phyloP scores from a whole-genome alignment of 2,797 vertebrate species.

The Linurgus olivaceus region DNA sequence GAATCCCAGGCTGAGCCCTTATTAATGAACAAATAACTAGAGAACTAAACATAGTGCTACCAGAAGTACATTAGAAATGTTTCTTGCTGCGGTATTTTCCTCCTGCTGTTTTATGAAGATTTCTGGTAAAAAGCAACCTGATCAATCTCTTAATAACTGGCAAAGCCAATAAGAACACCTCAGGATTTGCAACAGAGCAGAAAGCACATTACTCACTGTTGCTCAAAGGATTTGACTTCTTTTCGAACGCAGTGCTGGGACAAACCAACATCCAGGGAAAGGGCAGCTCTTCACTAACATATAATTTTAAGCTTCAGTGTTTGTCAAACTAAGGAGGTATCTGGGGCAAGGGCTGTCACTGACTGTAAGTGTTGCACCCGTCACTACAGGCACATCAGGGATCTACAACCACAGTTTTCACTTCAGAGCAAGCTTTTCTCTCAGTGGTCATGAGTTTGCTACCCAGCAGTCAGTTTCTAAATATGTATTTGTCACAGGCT shows the following conservation, averaged over 20 bases:
- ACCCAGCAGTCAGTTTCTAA: neutral
- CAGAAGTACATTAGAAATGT: neutral
- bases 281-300: neutral
- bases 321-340: neutral
- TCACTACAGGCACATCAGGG: neutral
- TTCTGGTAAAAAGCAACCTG: neutral
- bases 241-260: neutral
- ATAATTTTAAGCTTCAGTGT: neutral
- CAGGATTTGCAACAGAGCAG: neutral
- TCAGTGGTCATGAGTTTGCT: neutral
- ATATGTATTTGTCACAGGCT: neutral
- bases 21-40: neutral
- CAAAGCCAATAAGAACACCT: neutral
- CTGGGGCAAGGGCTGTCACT: constrained; percentile 7
- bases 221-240: neutral
- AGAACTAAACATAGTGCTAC: neutral
- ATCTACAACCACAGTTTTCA: neutral
- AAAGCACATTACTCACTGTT: neutral
- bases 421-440: neutral
- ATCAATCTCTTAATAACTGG: neutral
- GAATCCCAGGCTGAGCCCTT: neutral
- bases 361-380: neutral
- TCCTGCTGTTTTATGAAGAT: neutral
- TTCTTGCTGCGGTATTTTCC: neutral
- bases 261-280: neutral